Base-by-base conservation (phyloP, 92 coral and sea anemone species). In the Meandrina meandrites region DNA sequence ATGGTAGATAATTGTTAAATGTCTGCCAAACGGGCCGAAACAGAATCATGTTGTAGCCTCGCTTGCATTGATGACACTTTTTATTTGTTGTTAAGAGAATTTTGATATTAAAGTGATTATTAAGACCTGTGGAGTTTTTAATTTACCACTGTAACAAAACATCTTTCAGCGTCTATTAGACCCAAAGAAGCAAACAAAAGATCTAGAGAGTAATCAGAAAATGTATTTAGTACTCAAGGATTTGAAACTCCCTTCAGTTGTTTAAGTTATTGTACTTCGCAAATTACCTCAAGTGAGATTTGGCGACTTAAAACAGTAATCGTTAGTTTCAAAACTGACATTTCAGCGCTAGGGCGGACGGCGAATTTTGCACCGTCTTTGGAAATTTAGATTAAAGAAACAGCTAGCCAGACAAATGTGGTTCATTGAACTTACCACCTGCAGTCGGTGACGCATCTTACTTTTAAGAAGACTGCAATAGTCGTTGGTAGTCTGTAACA, bases 341-440 rank as follows among this genome's bases (percentile, higher is more conserved):
- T 10, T 27, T 27, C 5, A 11, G 24, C 32, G 1, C 21, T 14
- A n/a, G 16, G 60, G 60, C 4, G 60, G 22, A 1, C 60, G 60
- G n/a, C n/a, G n/a, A n/a, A 18, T 0, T 54, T 54, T 54, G 21
- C 60, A 54, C 48, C 4, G 48, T 1, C 48, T 73, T 73, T 37
- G 30, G 9, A 28, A 40, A 73, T 21, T 37, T 6, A 35, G 15
- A 35, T 12, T 37, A 27, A 16, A 68, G 16, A 4, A 19, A 35
- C 35, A 35, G 42, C n/a, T 71, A 18, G 76, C 31, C 32, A 28
- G 27, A 68, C 24, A 8, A 24, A n/a, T 1, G 27, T 11, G 1
- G 3, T n/a, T n/a, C n/a, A n/a, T n/a, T n/a, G n/a, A n/a, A 84
- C 87, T 75, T 84, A 84, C 87, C 72, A 75, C 34, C 2, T 50